Conservation (phyloP, 1,140 invertebrate genomes). For the Atta cephalotes region DNA sequence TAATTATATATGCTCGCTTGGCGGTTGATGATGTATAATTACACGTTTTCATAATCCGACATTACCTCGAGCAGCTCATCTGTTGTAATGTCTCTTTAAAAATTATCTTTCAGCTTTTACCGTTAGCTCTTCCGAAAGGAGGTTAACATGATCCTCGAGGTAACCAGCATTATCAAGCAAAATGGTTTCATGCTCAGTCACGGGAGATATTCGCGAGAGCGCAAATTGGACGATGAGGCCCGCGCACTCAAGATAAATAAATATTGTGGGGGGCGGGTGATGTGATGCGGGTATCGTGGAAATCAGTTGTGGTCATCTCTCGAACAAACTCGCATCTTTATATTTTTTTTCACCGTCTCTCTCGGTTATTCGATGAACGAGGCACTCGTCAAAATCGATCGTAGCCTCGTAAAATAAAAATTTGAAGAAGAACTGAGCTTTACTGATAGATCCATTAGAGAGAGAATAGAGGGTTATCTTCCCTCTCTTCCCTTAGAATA, state of each 20-base stretch:
- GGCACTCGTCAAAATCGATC: constrained; percentile 55
- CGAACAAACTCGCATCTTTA: constrained; percentile 71
- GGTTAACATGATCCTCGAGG: constrained; percentile 18
- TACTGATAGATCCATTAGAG: no score
- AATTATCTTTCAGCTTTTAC: neutral
- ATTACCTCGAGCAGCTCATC: neutral
- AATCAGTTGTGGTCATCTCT: constrained; percentile 59
- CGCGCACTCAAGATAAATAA: constrained; percentile 77
- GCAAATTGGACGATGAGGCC: constrained; percentile 74
- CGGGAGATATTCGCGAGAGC: constrained; percentile 57
- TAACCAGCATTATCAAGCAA: constrained; percentile 59
- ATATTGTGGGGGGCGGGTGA: constrained; percentile 62
- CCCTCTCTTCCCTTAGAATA: no score
- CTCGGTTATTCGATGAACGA: neutral
- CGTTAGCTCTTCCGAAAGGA: constrained; percentile 16
- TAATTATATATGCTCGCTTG: constrained; percentile 21
- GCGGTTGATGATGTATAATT: constrained; percentile 30
- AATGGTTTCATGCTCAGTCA: constrained; percentile 47
- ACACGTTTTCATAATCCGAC: constrained; percentile 12
- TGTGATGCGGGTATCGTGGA: constrained; percentile 72
- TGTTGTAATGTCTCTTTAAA: neutral
- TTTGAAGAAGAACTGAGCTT: neutral
- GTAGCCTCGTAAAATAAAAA: neutral
- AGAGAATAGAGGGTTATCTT: no score
- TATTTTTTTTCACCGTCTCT: neutral